These are phyloP conservation scores for Paraescarpia echinospica DNA, from an alignment of 1,140 invertebrate genomes.

Conservation along the genomic window DNA sequence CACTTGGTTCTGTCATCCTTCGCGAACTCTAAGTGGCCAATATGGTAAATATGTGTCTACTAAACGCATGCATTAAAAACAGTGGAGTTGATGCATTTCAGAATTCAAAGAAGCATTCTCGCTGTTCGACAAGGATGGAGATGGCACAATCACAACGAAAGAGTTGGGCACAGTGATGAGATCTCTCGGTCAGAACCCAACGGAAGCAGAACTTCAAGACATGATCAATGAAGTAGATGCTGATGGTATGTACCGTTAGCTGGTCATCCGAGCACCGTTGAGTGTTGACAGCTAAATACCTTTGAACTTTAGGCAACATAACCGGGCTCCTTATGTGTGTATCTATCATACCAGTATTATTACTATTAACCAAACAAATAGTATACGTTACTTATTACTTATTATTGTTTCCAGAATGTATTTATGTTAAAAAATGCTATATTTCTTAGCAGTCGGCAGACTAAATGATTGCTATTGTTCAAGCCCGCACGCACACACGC, in stretches of 20 bases:
- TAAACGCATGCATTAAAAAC: not conserved
- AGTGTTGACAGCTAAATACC: not conserved
- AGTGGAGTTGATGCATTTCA: slow-evolving; percentile 8
- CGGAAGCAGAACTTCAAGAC: slow-evolving; percentile 96
- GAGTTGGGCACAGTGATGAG: slow-evolving; percentile 98
- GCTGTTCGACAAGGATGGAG: slow-evolving; percentile 86
- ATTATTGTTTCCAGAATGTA: not conserved
- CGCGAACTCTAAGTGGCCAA: not conserved
- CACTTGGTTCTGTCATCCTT: not conserved
- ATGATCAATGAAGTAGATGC: slow-evolving; percentile 99
- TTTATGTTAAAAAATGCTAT: not conserved
- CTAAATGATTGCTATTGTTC: not conserved
- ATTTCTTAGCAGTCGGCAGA: not conserved
- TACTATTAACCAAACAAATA: not conserved
- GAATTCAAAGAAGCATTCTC: slow-evolving; percentile 79
- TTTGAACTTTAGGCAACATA: not conserved
- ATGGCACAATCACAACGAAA: slow-evolving; percentile 89
- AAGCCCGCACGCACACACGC: not conserved
- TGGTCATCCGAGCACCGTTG: not conserved
- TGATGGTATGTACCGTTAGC: slow-evolving; percentile 74
- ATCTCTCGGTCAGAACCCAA: slow-evolving; percentile 96
- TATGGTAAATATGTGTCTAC: not conserved
- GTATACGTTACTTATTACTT: too few relatives aligned
- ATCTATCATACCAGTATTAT: not conserved
- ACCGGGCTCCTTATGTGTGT: not conserved